A percentile compares a stretch with the other conserved stretches of the same genome.
Evolutionary conservation across 2,888 invertebrate species (phyloP).

Genomic region (Branchipolynoe longqiensis): DNA sequence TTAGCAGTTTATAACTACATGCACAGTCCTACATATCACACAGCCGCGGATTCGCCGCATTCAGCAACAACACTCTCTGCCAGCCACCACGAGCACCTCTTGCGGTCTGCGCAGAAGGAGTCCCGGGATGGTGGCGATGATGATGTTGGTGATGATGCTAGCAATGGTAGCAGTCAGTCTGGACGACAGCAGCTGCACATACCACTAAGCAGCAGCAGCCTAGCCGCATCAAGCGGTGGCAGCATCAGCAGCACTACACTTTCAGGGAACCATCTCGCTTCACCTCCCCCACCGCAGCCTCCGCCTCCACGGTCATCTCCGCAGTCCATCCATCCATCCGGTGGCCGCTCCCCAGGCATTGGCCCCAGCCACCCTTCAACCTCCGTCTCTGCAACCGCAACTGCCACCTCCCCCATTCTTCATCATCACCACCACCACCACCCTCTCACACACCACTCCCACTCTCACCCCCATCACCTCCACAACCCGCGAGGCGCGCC

Average conservation of each 20-base stretch:
- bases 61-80: not conserved
- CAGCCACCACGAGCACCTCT: not conserved
- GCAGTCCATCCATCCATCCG: not conserved
- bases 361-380: not conserved
- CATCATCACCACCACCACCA: too few relatives aligned
- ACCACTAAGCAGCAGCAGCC: not conserved
- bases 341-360: not conserved
- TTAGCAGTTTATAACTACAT: slow-evolving; percentile 38
- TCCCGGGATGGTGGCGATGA: not conserved
- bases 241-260: not conserved
- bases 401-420: too few relatives aligned
- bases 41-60: slow-evolving; percentile 6
- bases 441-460: too few relatives aligned
- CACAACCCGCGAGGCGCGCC: not conserved
- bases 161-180: not conserved
- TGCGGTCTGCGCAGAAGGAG: not conserved
- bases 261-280: not conserved
- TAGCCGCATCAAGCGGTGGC: not conserved
- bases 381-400: too few relatives aligned
- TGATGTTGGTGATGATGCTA: not conserved
- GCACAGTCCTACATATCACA: slow-evolving; percentile 55
- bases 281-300: not conserved
- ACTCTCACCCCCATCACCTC: not conserved
- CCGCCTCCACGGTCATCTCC: not conserved
- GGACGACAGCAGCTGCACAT: not conserved